These are phyloP conservation scores for Mesitornis unicolor DNA, from an alignment of 2,113 vertebrate genomes.

Conservation along the genomic window DNA sequence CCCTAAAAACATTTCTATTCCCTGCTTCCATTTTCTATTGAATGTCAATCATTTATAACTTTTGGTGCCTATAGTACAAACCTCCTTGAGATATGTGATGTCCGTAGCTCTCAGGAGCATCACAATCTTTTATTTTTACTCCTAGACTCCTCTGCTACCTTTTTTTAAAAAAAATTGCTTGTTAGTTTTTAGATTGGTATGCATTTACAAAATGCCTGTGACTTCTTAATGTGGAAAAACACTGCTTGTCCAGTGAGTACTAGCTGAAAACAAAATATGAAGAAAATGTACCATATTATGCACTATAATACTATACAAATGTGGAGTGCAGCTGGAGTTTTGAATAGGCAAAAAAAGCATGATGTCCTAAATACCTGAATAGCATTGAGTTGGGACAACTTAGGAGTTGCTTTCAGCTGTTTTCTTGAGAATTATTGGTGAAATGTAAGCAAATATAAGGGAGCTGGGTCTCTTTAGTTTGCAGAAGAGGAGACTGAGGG, in stretches of 20 bases:
- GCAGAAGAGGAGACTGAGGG: too few relatives aligned
- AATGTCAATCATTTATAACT: slow-evolving; percentile 30
- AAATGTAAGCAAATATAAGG: slow-evolving; percentile 20
- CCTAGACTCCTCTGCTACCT: not conserved
- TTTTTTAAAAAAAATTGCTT: not conserved
- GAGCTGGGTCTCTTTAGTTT: too few relatives aligned
- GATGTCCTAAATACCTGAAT: not conserved
- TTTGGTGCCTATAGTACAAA: not conserved
- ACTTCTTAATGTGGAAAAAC: not conserved
- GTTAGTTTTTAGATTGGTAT: not conserved
- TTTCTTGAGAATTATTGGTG: not conserved
- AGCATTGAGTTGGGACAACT: not conserved
- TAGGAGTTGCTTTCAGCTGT: not conserved
- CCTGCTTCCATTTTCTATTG: not conserved
- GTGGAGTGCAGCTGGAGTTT: not conserved
- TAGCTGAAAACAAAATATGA: not conserved
- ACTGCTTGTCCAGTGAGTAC: not conserved
- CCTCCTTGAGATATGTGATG: slow-evolving; percentile 10
- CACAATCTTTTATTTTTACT: not conserved
- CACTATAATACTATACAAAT: not conserved
- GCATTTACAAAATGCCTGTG: not conserved
- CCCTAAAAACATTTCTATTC: not conserved
- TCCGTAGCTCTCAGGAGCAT: slow-evolving; percentile 9
- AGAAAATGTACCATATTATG: not conserved
- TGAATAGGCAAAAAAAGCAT: not conserved